These are phyloP conservation scores for Peromyscus californicus DNA, from an alignment of 2,113 vertebrate genomes.

Conservation along the genomic window DNA sequence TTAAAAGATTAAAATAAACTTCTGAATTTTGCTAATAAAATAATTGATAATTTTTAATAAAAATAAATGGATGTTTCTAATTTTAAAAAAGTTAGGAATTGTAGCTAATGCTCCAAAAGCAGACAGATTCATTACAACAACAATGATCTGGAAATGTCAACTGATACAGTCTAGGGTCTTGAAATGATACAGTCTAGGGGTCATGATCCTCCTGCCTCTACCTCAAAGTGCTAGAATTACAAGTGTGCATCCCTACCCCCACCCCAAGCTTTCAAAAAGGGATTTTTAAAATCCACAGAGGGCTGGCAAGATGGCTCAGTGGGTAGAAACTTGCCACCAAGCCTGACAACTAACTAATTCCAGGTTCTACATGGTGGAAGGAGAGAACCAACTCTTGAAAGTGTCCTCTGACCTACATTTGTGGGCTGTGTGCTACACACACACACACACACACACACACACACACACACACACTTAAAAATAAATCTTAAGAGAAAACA, in stretches of 20 bases:
- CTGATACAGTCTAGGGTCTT: background rate
- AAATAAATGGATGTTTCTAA: background rate
- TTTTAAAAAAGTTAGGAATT: background rate
- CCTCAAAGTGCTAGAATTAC: background rate
- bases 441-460: background rate
- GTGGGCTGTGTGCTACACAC: background rate
- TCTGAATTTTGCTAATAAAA: slow-evolving; percentile 40
- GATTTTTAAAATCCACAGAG: background rate
- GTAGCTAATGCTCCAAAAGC: background rate
- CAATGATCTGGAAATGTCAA: background rate
- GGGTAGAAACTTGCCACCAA: background rate
- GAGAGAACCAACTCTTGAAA: background rate
- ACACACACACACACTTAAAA: background rate
- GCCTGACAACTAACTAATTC: background rate
- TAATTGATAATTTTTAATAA: background rate
- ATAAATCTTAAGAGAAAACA: background rate
- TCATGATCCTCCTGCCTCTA: background rate
- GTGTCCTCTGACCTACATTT: background rate
- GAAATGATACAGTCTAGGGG: background rate
- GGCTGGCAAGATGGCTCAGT: background rate
- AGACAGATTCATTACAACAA: slow-evolving; percentile 2
- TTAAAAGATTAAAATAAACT: slow-evolving; percentile 8
- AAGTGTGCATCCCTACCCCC: background rate
- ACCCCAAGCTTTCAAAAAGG: background rate
- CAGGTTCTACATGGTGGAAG: background rate